phyloP scores from a whole-genome alignment of 2,113 vertebrate genomes.

The Hypomesus transpacificus region DNA sequence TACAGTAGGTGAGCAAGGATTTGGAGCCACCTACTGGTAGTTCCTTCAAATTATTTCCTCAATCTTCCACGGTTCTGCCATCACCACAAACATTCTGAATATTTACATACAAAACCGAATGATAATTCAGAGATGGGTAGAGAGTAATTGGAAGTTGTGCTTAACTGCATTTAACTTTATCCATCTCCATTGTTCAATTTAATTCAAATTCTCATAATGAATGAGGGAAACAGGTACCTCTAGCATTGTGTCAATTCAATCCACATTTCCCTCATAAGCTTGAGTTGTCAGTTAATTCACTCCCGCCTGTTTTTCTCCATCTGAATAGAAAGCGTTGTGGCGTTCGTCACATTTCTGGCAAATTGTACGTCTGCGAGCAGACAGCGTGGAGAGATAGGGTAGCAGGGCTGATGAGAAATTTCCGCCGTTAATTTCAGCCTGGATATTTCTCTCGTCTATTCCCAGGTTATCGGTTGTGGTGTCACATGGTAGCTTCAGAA shows the following conservation, averaged over 20 bases:
- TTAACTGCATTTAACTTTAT: not conserved
- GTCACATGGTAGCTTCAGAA: not conserved
- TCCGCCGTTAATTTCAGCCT: not conserved
- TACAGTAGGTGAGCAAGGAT: constrained; percentile 7
- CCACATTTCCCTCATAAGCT: not conserved
- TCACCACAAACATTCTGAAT: too few species aligned
- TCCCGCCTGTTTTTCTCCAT: not conserved
- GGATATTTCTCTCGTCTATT: not conserved
- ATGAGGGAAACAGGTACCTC: not conserved
- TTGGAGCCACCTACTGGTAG: constrained; percentile 15
- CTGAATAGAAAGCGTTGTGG: not conserved
- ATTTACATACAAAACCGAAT: too few species aligned
- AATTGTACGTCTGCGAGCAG: not conserved
- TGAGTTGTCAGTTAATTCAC: not conserved
- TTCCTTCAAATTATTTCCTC: not conserved
- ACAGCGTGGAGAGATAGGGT: not conserved
- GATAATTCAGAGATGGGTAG: too few species aligned
- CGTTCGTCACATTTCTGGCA: not conserved
- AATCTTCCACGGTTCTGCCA: not conserved
- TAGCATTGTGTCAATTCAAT: not conserved
- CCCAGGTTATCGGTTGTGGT: not conserved
- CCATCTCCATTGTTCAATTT: not conserved
- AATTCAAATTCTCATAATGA: not conserved
- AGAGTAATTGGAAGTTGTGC: too few species aligned
- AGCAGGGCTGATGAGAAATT: not conserved